A percentile compares a stretch with the other conserved stretches of the same genome.
phyloP scores from a whole-genome alignment of 2,797 vertebrate species.

The Acipenser oxyrinchus region DNA sequence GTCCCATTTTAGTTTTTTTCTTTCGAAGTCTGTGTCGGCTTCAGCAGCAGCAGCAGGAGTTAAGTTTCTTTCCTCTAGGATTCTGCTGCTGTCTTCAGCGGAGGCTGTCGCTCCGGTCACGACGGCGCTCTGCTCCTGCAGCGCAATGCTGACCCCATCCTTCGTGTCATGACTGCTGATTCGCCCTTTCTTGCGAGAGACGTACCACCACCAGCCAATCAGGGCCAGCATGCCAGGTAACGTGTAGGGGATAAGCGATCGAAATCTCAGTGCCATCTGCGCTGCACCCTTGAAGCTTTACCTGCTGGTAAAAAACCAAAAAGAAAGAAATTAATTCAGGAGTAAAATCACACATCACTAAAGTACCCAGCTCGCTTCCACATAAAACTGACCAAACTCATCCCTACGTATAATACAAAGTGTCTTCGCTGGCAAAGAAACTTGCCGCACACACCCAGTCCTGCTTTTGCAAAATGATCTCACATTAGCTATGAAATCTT shows the following conservation, averaged over 20 bases:
- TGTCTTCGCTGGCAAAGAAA: not conserved
- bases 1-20: conserved; percentile 23
- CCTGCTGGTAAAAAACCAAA: conserved; percentile 37
- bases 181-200: conserved; percentile 76
- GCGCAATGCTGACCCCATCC: conserved; percentile 22
- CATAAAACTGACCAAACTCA: not conserved
- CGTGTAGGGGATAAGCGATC: conserved; percentile 70
- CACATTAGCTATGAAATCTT: no score
- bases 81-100: conserved; percentile 51
- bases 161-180: conserved; percentile 35
- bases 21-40: conserved; percentile 20
- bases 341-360: not conserved
- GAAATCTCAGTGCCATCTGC: conserved; percentile 82
- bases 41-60: conserved; percentile 20
- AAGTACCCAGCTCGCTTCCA: not conserved
- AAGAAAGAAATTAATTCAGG: not conserved
- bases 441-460: no score
- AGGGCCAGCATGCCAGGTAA: conserved; percentile 84
- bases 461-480: no score
- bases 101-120: conserved; percentile 35
- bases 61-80: conserved; percentile 44
- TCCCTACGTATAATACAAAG: not conserved
- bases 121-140: conserved; percentile 19
- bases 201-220: conserved; percentile 93
- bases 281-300: conserved; percentile 55